Base-by-base conservation (phyloP, 2,888 invertebrate species). In the Acanthopleura granulata region DNA sequence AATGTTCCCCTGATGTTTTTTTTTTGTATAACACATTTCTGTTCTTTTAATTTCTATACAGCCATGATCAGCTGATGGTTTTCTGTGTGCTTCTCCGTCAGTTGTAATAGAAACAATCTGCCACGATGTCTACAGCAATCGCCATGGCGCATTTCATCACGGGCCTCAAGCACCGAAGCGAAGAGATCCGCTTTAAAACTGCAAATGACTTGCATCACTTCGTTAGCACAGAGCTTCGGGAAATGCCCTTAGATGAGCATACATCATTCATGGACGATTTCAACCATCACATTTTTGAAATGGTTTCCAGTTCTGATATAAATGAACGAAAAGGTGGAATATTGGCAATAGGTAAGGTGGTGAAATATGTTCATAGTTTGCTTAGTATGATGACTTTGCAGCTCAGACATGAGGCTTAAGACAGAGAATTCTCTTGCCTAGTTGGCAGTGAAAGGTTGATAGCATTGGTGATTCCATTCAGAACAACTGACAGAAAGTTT, bases 251-350 rank as follows among this genome's bases (percentile, higher is more conserved):
- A 77, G 98, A 98, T 88, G 97, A 97, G 88, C 93, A 97, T 80
- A 95, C 95, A 30, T 93, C 94, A 78, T 98, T 98, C 89, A 94
- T 98, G 91, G 98, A 98, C 89, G 96, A 96, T 82, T 97, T 98
- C 89, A 97, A 97, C 90, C 96, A 96, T 88, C 96, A 97, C 88
- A 97, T 98, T 81, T 96, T 96, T 90, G 96, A 97, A 90, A 97
- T 98, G 97, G 96, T 98, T 1, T 96, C 96, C 18, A 96, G 96
- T 83, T 94, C 94, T 70, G 97, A 98, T 90, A 94, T 95, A 51
- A 95, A 96, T 91, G 98, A 98, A 90, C 96, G 96, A 88, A 98
- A 97, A 91, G 98, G 98, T 77, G 98, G 97, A 74, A 97, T 98
- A 80, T 91, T 98, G 75, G 97, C 98, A 12, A 98, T 98, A 74